Conservation (phyloP, 2,888 invertebrate species). For the Tolmerus cingulatus region DNA sequence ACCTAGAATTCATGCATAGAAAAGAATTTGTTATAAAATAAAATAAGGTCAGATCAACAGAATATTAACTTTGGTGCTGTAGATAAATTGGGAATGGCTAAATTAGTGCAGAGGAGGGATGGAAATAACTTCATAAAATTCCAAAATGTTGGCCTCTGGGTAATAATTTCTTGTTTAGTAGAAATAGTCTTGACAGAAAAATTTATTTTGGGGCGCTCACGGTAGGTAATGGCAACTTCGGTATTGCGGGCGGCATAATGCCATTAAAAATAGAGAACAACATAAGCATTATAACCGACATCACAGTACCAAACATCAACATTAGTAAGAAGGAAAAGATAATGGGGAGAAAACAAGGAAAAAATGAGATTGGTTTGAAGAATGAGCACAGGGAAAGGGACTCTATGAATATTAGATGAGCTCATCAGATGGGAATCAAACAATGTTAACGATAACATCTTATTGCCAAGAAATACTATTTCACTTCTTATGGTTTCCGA, state of each 20-base stretch:
- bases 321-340: neutral
- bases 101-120: neutral
- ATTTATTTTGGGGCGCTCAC: neutral
- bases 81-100: neutral
- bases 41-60: neutral
- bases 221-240: neutral
- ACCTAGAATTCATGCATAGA: neutral
- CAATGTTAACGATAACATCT: slow-evolving; percentile 2
- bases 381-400: neutral
- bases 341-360: neutral
- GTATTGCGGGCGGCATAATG: neutral
- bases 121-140: slow-evolving; percentile 6
- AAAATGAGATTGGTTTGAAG: neutral
- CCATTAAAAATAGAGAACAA: neutral
- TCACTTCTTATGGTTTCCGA: neutral
- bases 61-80: neutral
- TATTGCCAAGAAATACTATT: neutral
- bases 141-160: neutral
- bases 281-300: neutral
- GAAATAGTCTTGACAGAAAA: neutral
- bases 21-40: neutral
- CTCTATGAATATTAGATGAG: slow-evolving; percentile 15
- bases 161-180: slow-evolving; percentile 18
- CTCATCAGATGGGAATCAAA: neutral
- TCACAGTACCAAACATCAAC: neutral